Percentiles rank a stretch among this genome's conserved stretches.
phyloP scores from a whole-genome alignment of 2,797 vertebrate species.

The Etheostoma perlongum region DNA sequence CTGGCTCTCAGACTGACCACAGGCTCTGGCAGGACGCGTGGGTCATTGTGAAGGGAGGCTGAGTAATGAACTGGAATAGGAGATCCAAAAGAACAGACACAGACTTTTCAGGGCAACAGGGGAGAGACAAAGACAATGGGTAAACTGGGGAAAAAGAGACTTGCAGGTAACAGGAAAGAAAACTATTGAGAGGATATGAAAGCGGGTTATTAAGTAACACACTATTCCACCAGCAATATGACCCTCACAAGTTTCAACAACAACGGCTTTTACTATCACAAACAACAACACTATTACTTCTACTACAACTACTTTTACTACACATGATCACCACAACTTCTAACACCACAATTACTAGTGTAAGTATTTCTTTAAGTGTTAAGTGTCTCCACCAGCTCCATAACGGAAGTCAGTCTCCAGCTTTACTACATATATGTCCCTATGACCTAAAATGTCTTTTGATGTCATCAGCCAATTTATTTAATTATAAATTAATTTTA shows the following conservation, averaged over 20 bases:
- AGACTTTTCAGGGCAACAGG: constrained; percentile 74
- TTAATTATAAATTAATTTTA: not conserved
- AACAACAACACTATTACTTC: constrained; percentile 5
- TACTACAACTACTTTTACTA: not conserved
- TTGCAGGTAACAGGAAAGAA: constrained; percentile 58
- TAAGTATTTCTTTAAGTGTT: not conserved
- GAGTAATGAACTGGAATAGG: constrained; percentile 87
- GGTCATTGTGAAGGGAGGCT: constrained; percentile 86
- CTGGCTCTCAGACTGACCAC: constrained; percentile 86
- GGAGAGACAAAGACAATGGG: constrained; percentile 64
- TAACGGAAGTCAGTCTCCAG: not conserved
- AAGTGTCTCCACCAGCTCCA: constrained; percentile 2
- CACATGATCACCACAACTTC: not conserved
- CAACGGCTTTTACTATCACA: constrained; percentile 6
- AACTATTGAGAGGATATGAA: constrained; percentile 57
- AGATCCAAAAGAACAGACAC: constrained; percentile 83
- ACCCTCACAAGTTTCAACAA: constrained; percentile 2
- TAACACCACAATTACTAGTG: constrained; percentile 3
- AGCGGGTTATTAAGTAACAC: constrained; percentile 39
- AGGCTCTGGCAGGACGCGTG: constrained; percentile 83
- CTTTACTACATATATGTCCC: not conserved
- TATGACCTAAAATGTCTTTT: constrained; percentile 1
- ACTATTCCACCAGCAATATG: constrained; percentile 3
- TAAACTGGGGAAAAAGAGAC: constrained; percentile 60
- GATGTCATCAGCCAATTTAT: no score